Percentiles rank a stretch among this genome's conserved stretches.
These are phyloP conservation scores for Chascanopsetta lugubris DNA, from an alignment of 2,113 vertebrate species.

Conservation along the genomic window DNA sequence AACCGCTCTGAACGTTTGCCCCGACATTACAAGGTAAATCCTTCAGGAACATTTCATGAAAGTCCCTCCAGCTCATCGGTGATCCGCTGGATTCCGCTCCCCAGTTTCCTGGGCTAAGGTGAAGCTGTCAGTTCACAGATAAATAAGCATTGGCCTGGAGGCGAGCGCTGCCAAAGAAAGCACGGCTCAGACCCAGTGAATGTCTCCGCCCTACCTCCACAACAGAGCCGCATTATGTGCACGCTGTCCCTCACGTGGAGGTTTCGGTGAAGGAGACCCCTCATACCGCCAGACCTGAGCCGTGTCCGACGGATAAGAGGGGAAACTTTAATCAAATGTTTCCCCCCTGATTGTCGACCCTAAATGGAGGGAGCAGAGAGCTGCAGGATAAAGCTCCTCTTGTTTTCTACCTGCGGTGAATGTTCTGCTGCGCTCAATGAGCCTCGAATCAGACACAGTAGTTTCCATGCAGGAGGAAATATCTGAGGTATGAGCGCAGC, in stretches of 20 bases:
- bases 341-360: constrained; percentile 38
- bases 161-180: constrained; percentile 78
- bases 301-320: constrained; percentile 37
- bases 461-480: constrained; percentile 48
- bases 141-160: constrained; percentile 67
- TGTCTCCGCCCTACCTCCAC: constrained; percentile 69
- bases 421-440: constrained; percentile 18
- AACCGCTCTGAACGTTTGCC: not conserved
- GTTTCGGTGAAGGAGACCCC: constrained; percentile 57
- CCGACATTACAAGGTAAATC: constrained; percentile 7
- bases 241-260: constrained; percentile 63
- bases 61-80: constrained; percentile 28
- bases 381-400: constrained; percentile 50
- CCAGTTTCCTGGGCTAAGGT: constrained; percentile 68
- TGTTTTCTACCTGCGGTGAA: constrained; percentile 49
- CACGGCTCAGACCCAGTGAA: constrained; percentile 68
- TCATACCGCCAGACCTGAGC: constrained; percentile 29
- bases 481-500: constrained; percentile 32
- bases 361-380: constrained; percentile 42
- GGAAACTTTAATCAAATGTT: constrained; percentile 67
- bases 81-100: constrained; percentile 37
- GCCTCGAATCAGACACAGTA: constrained; percentile 27
- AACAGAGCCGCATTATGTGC: constrained; percentile 66
- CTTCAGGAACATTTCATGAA: constrained; percentile 28
- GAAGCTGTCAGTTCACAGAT: constrained; percentile 76